Evolutionary conservation across 2,888 invertebrate genomes (phyloP).

Genomic region (Drosophila maculinotata): DNA sequence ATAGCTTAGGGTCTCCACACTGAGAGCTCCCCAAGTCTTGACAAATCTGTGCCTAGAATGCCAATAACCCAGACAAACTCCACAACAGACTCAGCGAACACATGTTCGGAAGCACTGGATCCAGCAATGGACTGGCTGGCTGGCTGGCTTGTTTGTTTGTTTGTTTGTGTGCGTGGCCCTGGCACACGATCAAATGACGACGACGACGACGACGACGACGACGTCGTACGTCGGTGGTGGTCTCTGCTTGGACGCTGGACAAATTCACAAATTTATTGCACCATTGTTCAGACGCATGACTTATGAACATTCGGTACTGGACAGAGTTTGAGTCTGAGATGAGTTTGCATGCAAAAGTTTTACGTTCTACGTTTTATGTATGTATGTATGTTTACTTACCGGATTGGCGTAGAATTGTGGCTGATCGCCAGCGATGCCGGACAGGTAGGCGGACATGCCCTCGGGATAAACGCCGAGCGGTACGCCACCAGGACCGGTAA

Average conservation of each 20-base stretch:
- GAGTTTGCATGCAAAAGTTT: constrained; percentile 12
- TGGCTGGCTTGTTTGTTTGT: constrained; percentile 3
- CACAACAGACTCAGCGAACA: constrained; percentile 45
- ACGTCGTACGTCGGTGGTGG: constrained; percentile 59
- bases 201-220: constrained; percentile 17
- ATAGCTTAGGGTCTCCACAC: constrained; percentile 29
- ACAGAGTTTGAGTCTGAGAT: constrained; percentile 9
- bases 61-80: constrained; percentile 23
- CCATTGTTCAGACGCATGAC: constrained; percentile 75
- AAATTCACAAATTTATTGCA: constrained; percentile 80
- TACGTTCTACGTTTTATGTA: too few species aligned
- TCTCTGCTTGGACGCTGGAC: constrained; percentile 66
- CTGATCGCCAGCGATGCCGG: constrained; percentile 93
- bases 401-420: constrained; percentile 93
- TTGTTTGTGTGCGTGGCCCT: constrained; percentile 35
- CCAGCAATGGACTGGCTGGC: too few species aligned
- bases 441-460: constrained; percentile 94
- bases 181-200: constrained; percentile 79
- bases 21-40: constrained; percentile 48
- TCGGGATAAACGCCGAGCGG: constrained; percentile 93
- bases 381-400: constrained; percentile 89
- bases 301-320: constrained; percentile 62
- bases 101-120: constrained; percentile 68
- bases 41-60: constrained; percentile 60
- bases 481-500: constrained; percentile 88